Base-by-base conservation (phyloP, 2,888 invertebrate genomes). In the Andricus curvator region DNA sequence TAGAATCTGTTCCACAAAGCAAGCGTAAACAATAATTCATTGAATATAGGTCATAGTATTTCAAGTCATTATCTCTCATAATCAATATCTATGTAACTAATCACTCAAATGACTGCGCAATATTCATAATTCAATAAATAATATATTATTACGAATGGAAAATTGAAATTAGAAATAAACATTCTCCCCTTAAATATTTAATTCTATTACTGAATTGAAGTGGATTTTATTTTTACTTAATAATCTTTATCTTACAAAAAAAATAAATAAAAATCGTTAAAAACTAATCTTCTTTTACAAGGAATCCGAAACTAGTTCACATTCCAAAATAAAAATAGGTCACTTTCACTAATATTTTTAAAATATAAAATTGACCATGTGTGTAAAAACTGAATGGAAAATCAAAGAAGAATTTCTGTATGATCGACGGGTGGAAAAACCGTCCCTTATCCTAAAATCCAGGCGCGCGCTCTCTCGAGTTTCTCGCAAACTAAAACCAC, bases 401-500 rank as follows among this genome's bases (percentile, higher is more conserved):
- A 51, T n/a, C 3, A 17, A 11, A 17, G 20, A 4, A 17, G 33
- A 33, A 41, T 66, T 33, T 37, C 66, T 66, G 4, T 1, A 11
- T 66, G 66, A 66, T 41, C 66, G 37, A 41, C 66, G 5, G 66
- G n/a, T 9, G 66, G n/a, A 41, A 41, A 65, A 33, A 8, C 4
- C 37, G 37, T 11, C 66, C 33, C 37, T 37, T 37, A 66, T 41
- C 66, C 8, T n/a, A 37, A 37, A 41, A 66, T 66, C n/a, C 33
- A 33, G 33, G 66, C 37, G 33, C 33, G 66, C 66, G 2, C 66
- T 66, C 66, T 66, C 20, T 37, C 37, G 66, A 37, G 33, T 37
- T 66, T 66, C 37, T 33, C 13, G 25, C 25, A 48, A 68, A 68
- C 68, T 68, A 68, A 22, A 48, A 22, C 44, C 44, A 44, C 48